Evolutionary conservation across 1,140 invertebrate species (phyloP).

Genomic region (Phortica variegata): DNA sequence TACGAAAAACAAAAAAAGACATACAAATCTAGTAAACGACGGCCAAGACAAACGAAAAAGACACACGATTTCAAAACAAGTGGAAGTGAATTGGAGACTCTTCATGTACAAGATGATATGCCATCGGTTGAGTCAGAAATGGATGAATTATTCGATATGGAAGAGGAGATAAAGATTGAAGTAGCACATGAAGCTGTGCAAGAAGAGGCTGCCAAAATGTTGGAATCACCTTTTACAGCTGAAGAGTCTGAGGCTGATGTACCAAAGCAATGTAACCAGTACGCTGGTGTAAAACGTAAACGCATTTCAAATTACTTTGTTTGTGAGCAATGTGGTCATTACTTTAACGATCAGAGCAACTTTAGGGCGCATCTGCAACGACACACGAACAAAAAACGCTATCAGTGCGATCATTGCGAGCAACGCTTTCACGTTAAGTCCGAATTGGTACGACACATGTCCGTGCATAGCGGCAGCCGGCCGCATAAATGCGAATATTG

Average conservation of each 20-base stretch:
- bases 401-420: conserved; percentile 25
- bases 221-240: not conserved
- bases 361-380: conserved; percentile 21
- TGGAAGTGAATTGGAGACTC: too few species aligned
- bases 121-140: too few species aligned
- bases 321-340: conserved; percentile 33
- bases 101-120: too few species aligned
- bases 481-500: conserved; percentile 26
- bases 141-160: too few species aligned
- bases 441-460: conserved; percentile 12
- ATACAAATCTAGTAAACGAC: too few species aligned
- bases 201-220: too few species aligned
- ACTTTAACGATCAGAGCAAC: conserved; percentile 13
- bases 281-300: conserved; percentile 15
- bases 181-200: too few species aligned
- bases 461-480: conserved; percentile 9
- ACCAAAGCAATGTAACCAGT: conserved; percentile 1
- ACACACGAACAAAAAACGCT: conserved; percentile 17
- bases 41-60: too few species aligned
- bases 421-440: conserved; percentile 10
- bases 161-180: too few species aligned
- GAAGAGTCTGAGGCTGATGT: not conserved
- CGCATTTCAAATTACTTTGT: conserved; percentile 33
- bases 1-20: too few species aligned
- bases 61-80: too few species aligned